These are phyloP conservation scores for Ostrea denselamellosa DNA, from an alignment of 1,140 invertebrate genomes.

Conservation along the genomic window DNA sequence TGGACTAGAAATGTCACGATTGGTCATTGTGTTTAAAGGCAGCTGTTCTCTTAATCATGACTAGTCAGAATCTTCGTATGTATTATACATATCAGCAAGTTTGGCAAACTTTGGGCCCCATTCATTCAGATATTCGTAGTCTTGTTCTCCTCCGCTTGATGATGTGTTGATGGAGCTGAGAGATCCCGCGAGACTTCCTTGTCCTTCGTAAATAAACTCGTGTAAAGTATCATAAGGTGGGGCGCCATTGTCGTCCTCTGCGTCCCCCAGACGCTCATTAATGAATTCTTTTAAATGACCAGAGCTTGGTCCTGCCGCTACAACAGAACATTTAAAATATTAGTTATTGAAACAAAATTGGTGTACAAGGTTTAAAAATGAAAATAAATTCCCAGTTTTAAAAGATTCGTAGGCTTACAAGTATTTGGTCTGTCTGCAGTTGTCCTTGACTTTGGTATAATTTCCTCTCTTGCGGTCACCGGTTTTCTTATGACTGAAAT, in stretches of 20 bases:
- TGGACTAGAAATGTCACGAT: background rate
- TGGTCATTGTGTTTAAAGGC: background rate
- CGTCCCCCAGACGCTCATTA: slow-evolving; percentile 95
- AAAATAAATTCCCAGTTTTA: background rate
- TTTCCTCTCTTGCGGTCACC: background rate
- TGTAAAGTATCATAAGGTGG: slow-evolving; percentile 97
- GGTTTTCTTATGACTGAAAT: slow-evolving; percentile 93
- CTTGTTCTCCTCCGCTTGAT: slow-evolving; percentile 94
- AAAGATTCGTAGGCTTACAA: background rate
- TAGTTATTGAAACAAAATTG: background rate
- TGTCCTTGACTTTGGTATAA: slow-evolving; percentile 44
- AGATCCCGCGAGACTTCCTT: slow-evolving; percentile 97
- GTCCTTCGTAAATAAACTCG: slow-evolving; percentile 98
- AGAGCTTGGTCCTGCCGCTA: background rate
- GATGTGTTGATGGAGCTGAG: slow-evolving; percentile 95
- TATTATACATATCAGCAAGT: slow-evolving; percentile 94
- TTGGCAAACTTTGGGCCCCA: slow-evolving; percentile 99
- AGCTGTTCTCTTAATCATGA: background rate
- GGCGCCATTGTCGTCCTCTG: slow-evolving; percentile 96
- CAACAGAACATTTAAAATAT: background rate
- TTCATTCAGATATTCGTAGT: slow-evolving; percentile 97
- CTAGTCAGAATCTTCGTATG: slow-evolving; percentile 62
- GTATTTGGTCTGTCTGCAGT: slow-evolving; percentile 51
- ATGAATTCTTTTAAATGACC: slow-evolving; percentile 84
- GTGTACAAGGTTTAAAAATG: background rate